Evolutionary conservation across 2,888 invertebrate species (phyloP).

Genomic region (Operophtera brumata): DNA sequence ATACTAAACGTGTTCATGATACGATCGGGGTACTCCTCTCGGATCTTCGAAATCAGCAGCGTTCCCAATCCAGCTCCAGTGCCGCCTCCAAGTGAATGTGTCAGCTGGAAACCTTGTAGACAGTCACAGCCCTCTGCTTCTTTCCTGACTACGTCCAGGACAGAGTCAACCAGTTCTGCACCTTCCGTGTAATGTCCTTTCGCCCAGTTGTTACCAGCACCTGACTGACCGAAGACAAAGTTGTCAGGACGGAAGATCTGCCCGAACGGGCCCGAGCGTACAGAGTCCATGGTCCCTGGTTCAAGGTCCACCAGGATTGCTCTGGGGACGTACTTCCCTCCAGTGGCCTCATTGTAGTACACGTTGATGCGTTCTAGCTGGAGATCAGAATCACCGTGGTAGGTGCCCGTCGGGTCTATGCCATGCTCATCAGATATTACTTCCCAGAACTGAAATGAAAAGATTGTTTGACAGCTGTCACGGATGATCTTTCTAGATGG

Average conservation of each 20-base stretch:
- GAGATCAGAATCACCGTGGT: constrained; percentile 86
- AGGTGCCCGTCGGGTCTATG: constrained; percentile 85
- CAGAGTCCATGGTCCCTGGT: constrained; percentile 90
- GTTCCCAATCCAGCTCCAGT: constrained; percentile 89
- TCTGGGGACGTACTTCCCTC: constrained; percentile 87
- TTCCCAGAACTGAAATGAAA: constrained; percentile 85
- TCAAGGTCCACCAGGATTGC: constrained; percentile 88
- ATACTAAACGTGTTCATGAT: constrained; percentile 89
- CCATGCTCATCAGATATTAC: constrained; percentile 91
- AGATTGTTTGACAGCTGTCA: background rate
- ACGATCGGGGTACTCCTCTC: constrained; percentile 88
- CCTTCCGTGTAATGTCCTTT: constrained; percentile 88
- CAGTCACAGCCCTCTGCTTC: constrained; percentile 87
- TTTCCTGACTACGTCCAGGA: constrained; percentile 81
- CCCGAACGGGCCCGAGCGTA: constrained; percentile 85
- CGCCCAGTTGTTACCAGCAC: constrained; percentile 83
- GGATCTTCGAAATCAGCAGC: constrained; percentile 85
- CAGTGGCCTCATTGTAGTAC: constrained; percentile 86
- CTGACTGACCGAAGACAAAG: constrained; percentile 85
- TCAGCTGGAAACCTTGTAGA: constrained; percentile 83
- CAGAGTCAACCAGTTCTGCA: constrained; percentile 83
- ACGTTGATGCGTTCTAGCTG: constrained; percentile 88
- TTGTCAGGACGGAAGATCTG: constrained; percentile 88
- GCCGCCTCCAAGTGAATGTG: constrained; percentile 87
- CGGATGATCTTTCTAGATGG: background rate